Conservation (phyloP, 2,797 vertebrate genomes). For the Sebastes hubbsi region DNA sequence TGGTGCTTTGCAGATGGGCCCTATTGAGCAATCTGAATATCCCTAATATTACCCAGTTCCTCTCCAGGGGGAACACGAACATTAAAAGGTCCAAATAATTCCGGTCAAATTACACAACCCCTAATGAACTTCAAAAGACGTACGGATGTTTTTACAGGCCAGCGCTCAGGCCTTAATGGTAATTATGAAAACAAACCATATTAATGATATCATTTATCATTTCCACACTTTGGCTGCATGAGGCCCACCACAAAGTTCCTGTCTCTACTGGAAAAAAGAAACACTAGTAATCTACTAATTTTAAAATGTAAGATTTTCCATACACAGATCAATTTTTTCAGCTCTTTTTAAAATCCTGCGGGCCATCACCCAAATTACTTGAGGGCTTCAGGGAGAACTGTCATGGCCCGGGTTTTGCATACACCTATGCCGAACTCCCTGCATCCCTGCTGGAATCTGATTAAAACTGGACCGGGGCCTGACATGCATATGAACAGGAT, state of each 20-base stretch:
- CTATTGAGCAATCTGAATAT: slow-evolving; percentile 74
- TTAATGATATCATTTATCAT: slow-evolving; percentile 83
- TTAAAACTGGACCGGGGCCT: slow-evolving; percentile 35
- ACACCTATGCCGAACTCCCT: slow-evolving; percentile 41
- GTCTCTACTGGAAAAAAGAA: slow-evolving; percentile 53
- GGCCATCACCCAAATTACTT: slow-evolving; percentile 42
- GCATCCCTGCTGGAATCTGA: slow-evolving; percentile 33
- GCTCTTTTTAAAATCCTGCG: slow-evolving; percentile 25
- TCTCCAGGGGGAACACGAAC: slow-evolving; percentile 65
- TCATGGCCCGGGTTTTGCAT: slow-evolving; percentile 40
- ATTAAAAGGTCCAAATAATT: slow-evolving; percentile 73
- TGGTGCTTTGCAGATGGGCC: slow-evolving; percentile 71
- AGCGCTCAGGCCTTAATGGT: slow-evolving; percentile 67
- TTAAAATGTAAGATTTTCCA: slow-evolving; percentile 61
- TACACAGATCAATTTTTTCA: slow-evolving; percentile 34
- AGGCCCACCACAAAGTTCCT: slow-evolving; percentile 59
- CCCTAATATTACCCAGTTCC: slow-evolving; percentile 75
- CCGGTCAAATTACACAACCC: slow-evolving; percentile 72
- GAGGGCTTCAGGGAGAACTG: slow-evolving; percentile 35
- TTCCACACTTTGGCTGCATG: slow-evolving; percentile 69
- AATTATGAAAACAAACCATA: slow-evolving; percentile 83
- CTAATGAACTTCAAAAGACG: slow-evolving; percentile 79
- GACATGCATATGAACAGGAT: slow-evolving; percentile 30
- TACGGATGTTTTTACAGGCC: slow-evolving; percentile 77
- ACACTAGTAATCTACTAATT: slow-evolving; percentile 49